These are phyloP conservation scores for Staurois parvus DNA, from an alignment of 2,797 vertebrate species.

Conservation along the genomic window DNA sequence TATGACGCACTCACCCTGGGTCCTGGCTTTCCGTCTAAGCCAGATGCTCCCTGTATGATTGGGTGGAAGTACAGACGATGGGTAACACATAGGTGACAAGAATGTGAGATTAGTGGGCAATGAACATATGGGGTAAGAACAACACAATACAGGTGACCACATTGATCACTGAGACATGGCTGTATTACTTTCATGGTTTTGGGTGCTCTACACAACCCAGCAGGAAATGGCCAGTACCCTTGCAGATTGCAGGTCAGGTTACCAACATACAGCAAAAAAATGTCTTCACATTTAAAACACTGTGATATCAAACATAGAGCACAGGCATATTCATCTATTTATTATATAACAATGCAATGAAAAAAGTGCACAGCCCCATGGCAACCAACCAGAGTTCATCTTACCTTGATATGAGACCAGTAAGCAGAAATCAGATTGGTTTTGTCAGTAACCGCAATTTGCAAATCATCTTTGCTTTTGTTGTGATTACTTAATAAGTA, in stretches of 20 bases:
- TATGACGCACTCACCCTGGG: slow-evolving; percentile 93
- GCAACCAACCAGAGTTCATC: background rate
- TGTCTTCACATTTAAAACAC: background rate
- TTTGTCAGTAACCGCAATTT: background rate
- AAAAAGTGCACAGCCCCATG: background rate
- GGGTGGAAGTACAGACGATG: slow-evolving; percentile 82
- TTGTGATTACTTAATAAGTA: background rate
- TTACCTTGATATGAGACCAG: background rate
- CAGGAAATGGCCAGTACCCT: background rate
- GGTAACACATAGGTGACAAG: slow-evolving; percentile 92
- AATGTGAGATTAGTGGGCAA: slow-evolving; percentile 95
- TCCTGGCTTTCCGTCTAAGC: slow-evolving; percentile 99
- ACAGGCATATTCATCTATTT: background rate
- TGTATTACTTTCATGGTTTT: background rate
- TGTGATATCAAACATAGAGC: background rate
- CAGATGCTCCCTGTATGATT: slow-evolving; percentile 97
- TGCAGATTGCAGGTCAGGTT: background rate
- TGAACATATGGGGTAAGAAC: slow-evolving; percentile 74
- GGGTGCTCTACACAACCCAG: background rate
- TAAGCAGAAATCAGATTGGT: too few species aligned
- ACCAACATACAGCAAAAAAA: background rate
- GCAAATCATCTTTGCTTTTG: too few species aligned
- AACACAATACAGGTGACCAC: slow-evolving; percentile 68
- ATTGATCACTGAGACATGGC: slow-evolving; percentile 44
- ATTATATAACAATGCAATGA: background rate